Conservation (phyloP, 2,113 vertebrate species). For the Alosa alosa region DNA sequence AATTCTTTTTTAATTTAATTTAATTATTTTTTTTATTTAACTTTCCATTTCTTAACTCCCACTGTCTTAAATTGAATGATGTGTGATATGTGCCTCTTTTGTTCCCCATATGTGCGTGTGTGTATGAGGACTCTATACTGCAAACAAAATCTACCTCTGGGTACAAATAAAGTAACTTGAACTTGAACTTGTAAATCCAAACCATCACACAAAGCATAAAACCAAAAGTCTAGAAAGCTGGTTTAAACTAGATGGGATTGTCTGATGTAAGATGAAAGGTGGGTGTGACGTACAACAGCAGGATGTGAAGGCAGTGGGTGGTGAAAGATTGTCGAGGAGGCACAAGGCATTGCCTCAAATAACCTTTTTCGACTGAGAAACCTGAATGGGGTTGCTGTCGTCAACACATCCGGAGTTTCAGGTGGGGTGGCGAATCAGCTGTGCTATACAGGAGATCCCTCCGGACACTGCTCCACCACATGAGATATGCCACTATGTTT, state of each 20-base stretch:
- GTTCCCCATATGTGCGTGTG: too few relatives aligned
- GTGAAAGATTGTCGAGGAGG: background rate
- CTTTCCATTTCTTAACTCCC: too few relatives aligned
- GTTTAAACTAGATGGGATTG: background rate
- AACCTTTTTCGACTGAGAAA: background rate
- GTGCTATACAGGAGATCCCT: background rate
- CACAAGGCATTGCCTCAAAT: background rate
- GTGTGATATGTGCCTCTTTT: too few relatives aligned
- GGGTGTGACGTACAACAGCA: background rate
- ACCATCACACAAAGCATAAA: too few relatives aligned
- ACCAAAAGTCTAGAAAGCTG: too few relatives aligned
- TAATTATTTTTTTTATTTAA: too few relatives aligned
- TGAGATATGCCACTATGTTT: background rate
- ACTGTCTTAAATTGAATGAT: too few relatives aligned
- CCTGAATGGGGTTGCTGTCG: background rate
- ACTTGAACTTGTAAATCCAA: too few relatives aligned
- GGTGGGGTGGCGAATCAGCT: background rate
- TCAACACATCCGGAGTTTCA: background rate
- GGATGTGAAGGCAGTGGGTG: slow-evolving; percentile 6
- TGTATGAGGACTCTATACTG: too few relatives aligned
- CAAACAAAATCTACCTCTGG: too few relatives aligned
- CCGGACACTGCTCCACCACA: background rate
- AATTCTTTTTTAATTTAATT: too few relatives aligned
- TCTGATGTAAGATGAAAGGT: background rate
- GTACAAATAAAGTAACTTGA: too few relatives aligned